Conservation (phyloP, 92 coral and sea anemone genomes). For the Phenganax stokvisi region DNA sequence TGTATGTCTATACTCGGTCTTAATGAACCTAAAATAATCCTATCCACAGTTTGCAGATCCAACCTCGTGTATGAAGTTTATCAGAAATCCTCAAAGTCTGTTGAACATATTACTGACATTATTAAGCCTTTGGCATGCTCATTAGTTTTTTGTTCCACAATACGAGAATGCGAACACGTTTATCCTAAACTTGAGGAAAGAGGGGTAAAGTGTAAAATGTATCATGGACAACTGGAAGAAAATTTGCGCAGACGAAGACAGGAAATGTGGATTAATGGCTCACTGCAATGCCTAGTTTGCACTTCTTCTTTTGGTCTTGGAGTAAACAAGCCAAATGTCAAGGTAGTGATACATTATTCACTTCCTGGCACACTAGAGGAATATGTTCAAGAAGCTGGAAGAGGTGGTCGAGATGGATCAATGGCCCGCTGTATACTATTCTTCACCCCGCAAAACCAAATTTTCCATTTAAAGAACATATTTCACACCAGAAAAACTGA, state of each 20-base stretch:
- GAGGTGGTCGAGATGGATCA: slow-evolving; percentile 35
- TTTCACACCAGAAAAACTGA: neutral
- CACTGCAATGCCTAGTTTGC: slow-evolving; percentile 41
- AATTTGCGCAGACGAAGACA: slow-evolving; percentile 3
- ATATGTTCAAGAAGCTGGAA: slow-evolving; percentile 29
- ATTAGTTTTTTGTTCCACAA: slow-evolving; percentile 39
- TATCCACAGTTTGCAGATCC: slow-evolving; percentile 9
- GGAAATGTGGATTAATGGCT: slow-evolving; percentile 29
- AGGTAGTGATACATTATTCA: slow-evolving; percentile 33
- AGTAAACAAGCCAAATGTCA: slow-evolving; percentile 33
- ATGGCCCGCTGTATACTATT: slow-evolving; percentile 13
- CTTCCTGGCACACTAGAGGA: slow-evolving; percentile 33
- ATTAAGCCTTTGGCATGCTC: slow-evolving; percentile 30
- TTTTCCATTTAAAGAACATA: slow-evolving; percentile 21
- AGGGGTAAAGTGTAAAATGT: slow-evolving; percentile 20
- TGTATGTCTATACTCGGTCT: slow-evolving; percentile 2
- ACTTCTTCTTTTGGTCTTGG: slow-evolving; percentile 44
- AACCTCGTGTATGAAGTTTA: slow-evolving; percentile 22
- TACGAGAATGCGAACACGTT: slow-evolving; percentile 40
- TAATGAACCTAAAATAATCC: neutral
- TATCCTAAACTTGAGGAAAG: slow-evolving; percentile 37
- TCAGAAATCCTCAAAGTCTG: slow-evolving; percentile 10
- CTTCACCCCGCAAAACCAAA: slow-evolving; percentile 26
- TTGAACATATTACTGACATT: slow-evolving; percentile 8
- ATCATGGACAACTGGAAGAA: slow-evolving; percentile 38